Evolutionary conservation across 2,888 invertebrate genomes (phyloP).

Genomic region (Nudaria mundana): DNA sequence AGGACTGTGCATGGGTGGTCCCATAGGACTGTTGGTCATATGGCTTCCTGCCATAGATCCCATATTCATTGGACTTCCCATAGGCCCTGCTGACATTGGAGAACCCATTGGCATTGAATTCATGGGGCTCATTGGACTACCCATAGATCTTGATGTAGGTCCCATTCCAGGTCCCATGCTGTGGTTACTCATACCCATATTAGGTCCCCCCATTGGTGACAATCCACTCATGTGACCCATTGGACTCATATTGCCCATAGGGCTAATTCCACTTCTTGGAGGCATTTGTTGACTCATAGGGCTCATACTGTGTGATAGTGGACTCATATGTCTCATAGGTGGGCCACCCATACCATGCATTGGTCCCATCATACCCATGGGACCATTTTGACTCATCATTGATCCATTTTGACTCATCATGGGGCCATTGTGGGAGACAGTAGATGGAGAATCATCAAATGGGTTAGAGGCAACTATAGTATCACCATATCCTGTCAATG

Average conservation of each 20-base stretch:
- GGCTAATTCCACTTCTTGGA: conserved; percentile 83
- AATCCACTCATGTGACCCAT: conserved; percentile 85
- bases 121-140: conserved; percentile 89
- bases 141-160: conserved; percentile 82
- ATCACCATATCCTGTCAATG: conserved; percentile 94
- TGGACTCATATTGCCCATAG: conserved; percentile 87
- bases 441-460: conserved; percentile 93
- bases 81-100: conserved; percentile 85
- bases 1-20: conserved; percentile 88
- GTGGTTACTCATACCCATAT: conserved; percentile 84
- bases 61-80: conserved; percentile 88
- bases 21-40: conserved; percentile 88
- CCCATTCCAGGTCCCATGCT: conserved; percentile 83
- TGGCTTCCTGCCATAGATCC: conserved; percentile 82
- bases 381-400: conserved; percentile 85
- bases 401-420: conserved; percentile 84
- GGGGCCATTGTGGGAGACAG: conserved; percentile 81
- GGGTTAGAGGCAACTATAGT: conserved; percentile 97
- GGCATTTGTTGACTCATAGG: conserved; percentile 84
- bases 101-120: conserved; percentile 87
- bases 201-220: conserved; percentile 87
- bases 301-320: conserved; percentile 81
- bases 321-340: conserved; percentile 85
- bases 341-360: conserved; percentile 83
- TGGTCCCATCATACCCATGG: conserved; percentile 84